phyloP scores from a whole-genome alignment of 2,888 invertebrate species.

The Lomographa bimaculata region DNA sequence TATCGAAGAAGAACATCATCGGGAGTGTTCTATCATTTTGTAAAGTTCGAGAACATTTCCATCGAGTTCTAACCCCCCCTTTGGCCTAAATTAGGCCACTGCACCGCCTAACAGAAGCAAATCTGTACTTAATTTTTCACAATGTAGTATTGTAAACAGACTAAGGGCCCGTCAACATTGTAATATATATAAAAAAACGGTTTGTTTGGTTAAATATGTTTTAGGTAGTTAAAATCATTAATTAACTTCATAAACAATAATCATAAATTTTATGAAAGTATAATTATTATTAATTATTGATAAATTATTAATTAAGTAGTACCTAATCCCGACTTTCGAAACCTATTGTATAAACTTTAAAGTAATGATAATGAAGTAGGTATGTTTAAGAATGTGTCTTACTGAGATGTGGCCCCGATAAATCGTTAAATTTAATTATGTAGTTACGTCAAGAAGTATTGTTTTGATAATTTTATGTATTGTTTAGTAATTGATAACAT shows the following conservation, averaged over 20 bases:
- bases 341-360: no score
- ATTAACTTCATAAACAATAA: no score
- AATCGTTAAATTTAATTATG: conserved; percentile 12
- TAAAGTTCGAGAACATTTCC: neutral
- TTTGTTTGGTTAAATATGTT: neutral
- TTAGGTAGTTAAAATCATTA: no score
- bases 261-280: no score
- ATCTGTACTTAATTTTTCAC: conserved; percentile 62
- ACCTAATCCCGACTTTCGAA: no score
- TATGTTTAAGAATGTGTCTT: no score
- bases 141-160: conserved; percentile 49
- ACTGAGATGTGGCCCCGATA: conserved; percentile 5
- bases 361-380: no score
- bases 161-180: conserved; percentile 9
- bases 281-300: no score
- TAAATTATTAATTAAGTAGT: no score
- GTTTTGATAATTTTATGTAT: conserved; percentile 46
- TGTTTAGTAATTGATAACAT: conserved; percentile 46
- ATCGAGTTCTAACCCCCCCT: conserved; percentile 1
- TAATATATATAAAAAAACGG: neutral
- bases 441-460: conserved; percentile 38
- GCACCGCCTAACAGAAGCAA: conserved; percentile 66
- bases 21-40: no score
- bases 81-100: conserved; percentile 64
- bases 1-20: no score